Conservation (phyloP, 64 coral and sea anemone species). For the Actinia equina region DNA sequence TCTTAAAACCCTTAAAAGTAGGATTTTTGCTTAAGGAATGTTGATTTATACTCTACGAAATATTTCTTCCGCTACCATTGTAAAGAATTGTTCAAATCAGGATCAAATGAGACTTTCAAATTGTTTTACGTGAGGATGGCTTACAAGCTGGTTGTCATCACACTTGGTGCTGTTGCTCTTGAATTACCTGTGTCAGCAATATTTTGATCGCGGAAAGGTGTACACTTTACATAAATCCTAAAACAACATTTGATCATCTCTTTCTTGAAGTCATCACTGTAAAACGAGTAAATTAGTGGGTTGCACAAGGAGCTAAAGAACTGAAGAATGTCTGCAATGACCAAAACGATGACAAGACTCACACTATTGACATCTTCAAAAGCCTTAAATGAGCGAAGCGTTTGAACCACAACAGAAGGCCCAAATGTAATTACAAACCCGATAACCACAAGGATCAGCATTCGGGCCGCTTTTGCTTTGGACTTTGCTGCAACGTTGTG, state of each 20-base stretch:
- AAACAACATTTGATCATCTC: not conserved
- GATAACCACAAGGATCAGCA: not conserved
- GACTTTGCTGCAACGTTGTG: not conserved
- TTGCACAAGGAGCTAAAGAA: not conserved
- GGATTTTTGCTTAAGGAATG: no score
- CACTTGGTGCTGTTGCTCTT: no score
- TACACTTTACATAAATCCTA: no score
- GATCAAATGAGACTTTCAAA: no score
- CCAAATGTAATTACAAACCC: not conserved
- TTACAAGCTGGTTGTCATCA: no score
- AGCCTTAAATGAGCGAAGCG: not conserved
- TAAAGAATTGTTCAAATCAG: no score
- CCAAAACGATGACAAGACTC: not conserved
- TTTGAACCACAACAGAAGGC: not conserved
- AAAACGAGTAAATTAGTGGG: not conserved
- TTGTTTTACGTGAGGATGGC: no score
- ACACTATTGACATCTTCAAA: not conserved
- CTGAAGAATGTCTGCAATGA: not conserved
- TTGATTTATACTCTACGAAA: no score
- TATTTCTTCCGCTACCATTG: no score
- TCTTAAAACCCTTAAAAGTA: no score
- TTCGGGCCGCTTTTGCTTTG: not conserved
- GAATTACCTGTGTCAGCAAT: no score
- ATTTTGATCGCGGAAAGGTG: no score
- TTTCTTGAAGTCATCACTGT: not conserved